Evolutionary conservation across 2,113 vertebrate genomes (phyloP).

Genomic region (Silurus meridionalis): DNA sequence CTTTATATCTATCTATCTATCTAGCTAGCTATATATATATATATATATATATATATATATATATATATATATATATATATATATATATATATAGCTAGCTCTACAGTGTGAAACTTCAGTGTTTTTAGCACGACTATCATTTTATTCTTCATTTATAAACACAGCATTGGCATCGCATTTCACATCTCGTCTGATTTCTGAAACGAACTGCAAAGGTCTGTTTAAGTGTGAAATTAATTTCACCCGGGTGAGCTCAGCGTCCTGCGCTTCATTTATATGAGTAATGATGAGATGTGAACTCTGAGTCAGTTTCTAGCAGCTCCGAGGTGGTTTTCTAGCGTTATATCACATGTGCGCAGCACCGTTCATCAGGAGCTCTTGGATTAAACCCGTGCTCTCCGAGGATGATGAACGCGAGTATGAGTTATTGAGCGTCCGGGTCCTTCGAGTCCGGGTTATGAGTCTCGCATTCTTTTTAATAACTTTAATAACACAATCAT

Average conservation of each 20-base stretch:
- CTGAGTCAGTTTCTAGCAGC: background rate
- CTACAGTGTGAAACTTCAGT: too few relatives aligned
- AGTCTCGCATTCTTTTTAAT: background rate
- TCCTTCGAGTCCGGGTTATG: background rate
- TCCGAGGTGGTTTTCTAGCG: background rate
- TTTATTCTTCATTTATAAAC: background rate
- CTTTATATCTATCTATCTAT: too few relatives aligned
- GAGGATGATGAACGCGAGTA: background rate
- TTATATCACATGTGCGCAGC: background rate
- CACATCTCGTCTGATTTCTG: background rate
- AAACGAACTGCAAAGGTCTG: background rate
- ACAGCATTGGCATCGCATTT: background rate
- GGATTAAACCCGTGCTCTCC: background rate
- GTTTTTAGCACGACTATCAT: background rate
- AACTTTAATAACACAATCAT: background rate
- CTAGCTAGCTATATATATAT: too few relatives aligned
- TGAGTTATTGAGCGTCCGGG: background rate
- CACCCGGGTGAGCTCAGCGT: background rate
- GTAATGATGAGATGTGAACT: background rate
- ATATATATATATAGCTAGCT: too few relatives aligned
- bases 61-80: too few relatives aligned
- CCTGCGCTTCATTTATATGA: background rate
- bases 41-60: too few relatives aligned
- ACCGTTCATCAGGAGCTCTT: background rate
- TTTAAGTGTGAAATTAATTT: slow-evolving; percentile 10